A percentile compares a stretch with the other conserved stretches of the same genome.
phyloP scores from a whole-genome alignment of 2,888 invertebrate genomes.

The Diloba caeruleocephala region DNA sequence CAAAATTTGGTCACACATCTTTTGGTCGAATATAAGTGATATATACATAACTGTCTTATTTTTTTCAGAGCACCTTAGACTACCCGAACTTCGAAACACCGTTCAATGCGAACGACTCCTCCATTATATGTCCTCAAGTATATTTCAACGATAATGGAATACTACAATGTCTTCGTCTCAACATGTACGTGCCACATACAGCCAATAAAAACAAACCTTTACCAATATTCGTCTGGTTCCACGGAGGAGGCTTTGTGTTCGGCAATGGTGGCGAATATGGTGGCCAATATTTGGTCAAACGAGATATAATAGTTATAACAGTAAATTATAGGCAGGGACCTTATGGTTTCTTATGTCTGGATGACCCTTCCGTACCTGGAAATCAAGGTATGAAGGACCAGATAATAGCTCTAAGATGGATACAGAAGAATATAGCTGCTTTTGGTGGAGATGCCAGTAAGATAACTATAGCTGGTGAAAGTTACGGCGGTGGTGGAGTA shows the following conservation, averaged over 20 bases:
- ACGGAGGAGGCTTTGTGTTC: conserved; percentile 73
- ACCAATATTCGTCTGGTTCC: conserved; percentile 77
- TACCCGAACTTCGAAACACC: conserved; percentile 59
- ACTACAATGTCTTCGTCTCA: conserved; percentile 65
- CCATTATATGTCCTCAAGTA: conserved; percentile 65
- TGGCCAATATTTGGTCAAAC: conserved; percentile 64
- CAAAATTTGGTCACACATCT: too few species aligned
- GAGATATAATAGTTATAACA: conserved; percentile 65
- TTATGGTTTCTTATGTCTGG: conserved; percentile 76
- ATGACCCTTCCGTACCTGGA: conserved; percentile 64
- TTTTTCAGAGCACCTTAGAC: conserved; percentile 59
- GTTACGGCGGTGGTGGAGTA: conserved; percentile 72
- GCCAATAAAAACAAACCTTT: conserved; percentile 44
- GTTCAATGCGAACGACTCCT: conserved; percentile 65
- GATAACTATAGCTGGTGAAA: conserved; percentile 75
- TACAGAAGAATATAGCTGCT: conserved; percentile 67
- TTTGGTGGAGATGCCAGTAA: conserved; percentile 71
- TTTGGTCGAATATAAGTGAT: not conserved
- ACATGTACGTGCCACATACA: conserved; percentile 62
- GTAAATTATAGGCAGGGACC: conserved; percentile 74
- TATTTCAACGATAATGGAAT: conserved; percentile 47
- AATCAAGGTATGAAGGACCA: conserved; percentile 78
- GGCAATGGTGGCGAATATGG: conserved; percentile 70
- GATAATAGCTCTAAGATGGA: conserved; percentile 69
- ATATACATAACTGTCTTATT: not conserved